These are phyloP conservation scores for Notolepis coatsorum DNA, from an alignment of 2,797 vertebrate species.

Conservation along the genomic window DNA sequence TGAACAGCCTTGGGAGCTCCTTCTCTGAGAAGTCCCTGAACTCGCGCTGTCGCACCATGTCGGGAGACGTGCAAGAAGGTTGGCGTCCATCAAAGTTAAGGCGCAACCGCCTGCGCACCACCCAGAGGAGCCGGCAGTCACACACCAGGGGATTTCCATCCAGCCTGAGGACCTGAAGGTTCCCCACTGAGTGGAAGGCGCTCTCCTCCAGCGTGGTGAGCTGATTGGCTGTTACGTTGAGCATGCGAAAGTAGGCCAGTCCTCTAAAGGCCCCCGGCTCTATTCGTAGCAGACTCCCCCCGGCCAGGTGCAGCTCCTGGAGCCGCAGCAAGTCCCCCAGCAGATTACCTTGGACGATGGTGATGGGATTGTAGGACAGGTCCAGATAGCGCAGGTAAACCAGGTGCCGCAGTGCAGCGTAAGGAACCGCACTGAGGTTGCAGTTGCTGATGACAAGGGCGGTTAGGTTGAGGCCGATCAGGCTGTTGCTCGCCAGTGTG, in stretches of 20 bases:
- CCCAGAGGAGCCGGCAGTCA: constrained; percentile 92
- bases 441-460: constrained; percentile 86
- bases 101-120: constrained; percentile 79
- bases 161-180: constrained; percentile 86
- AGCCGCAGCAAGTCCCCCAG: constrained; percentile 84
- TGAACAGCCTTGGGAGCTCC: constrained; percentile 84
- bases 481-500: constrained; percentile 82
- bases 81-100: constrained; percentile 86
- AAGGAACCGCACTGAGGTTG: constrained; percentile 86
- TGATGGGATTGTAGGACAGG: constrained; percentile 92
- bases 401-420: constrained; percentile 82
- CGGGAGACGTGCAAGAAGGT: constrained; percentile 84
- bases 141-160: constrained; percentile 90
- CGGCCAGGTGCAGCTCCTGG: constrained; percentile 88
- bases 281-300: constrained; percentile 82
- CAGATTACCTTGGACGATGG: constrained; percentile 77
- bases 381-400: constrained; percentile 87
- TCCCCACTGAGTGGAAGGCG: constrained; percentile 87
- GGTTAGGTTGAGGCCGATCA: constrained; percentile 88
- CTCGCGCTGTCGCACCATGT: constrained; percentile 71
- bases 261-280: constrained; percentile 88
- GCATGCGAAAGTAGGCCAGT: constrained; percentile 82
- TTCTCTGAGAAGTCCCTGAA: constrained; percentile 86
- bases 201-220: constrained; percentile 87
- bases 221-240: constrained; percentile 90